Conservation (phyloP, 2,888 invertebrate genomes). For the Lamellibrachia columna region DNA sequence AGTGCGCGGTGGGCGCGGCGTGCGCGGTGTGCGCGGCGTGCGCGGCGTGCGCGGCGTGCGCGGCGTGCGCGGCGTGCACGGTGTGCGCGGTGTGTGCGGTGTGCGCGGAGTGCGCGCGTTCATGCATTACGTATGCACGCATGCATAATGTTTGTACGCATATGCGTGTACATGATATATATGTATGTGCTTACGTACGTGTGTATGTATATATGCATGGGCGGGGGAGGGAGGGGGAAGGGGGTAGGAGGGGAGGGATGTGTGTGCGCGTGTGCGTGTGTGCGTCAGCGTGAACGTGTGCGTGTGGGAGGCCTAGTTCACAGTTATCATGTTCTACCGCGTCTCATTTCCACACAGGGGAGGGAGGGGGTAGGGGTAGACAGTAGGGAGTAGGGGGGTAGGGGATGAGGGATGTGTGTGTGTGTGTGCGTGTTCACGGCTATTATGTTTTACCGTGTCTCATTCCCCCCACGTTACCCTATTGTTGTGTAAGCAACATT, state of each 20-base stretch:
- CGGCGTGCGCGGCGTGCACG: too few species aligned
- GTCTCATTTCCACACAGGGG: neutral
- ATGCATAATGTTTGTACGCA: too few species aligned
- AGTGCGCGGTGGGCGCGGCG: too few species aligned
- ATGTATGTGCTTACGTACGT: neutral
- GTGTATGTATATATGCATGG: neutral
- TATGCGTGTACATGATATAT: neutral
- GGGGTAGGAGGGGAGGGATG: constrained; percentile 13
- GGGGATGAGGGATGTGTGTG: neutral
- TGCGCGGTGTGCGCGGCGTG: too few species aligned
- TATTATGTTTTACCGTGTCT: too few species aligned
- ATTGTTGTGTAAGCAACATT: too few species aligned
- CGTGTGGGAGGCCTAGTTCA: neutral
- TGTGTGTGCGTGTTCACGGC: neutral
- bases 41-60: too few species aligned
- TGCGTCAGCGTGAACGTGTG: neutral
- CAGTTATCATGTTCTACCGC: too few species aligned
- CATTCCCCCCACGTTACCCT: too few species aligned
- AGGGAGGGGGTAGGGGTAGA: neutral
- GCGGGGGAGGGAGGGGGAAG: neutral
- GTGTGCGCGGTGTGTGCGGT: too few species aligned
- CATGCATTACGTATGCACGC: too few species aligned
- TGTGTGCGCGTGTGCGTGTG: neutral
- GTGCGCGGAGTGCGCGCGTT: too few species aligned
- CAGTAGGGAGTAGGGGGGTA: neutral